A percentile compares a stretch with the other conserved stretches of the same genome.
phyloP scores from a whole-genome alignment of 2,888 invertebrate genomes.

The Neuroscelio doddi region DNA sequence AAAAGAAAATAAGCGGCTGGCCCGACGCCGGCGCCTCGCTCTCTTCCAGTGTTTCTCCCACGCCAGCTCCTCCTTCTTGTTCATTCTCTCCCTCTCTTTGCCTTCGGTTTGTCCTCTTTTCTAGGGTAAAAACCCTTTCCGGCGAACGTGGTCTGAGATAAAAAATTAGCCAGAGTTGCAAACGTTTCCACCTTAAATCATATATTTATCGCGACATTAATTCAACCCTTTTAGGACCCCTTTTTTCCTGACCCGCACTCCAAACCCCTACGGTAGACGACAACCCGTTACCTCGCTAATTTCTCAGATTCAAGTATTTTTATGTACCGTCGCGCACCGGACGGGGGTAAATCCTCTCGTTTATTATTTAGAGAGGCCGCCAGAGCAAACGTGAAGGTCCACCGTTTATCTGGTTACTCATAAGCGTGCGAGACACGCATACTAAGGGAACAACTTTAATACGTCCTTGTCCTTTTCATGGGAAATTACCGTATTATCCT shows the following conservation, averaged over 20 bases:
- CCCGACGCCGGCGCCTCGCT: slow-evolving; percentile 32
- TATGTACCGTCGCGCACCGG: slow-evolving; percentile 63
- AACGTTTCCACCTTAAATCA: slow-evolving; percentile 72
- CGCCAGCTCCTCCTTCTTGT: slow-evolving; percentile 17
- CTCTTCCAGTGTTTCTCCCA: slow-evolving; percentile 17
- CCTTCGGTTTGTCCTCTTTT: slow-evolving; percentile 53
- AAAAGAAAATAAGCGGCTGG: slow-evolving; percentile 58
- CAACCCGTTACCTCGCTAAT: slow-evolving; percentile 69
- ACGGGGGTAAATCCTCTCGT: slow-evolving; percentile 70
- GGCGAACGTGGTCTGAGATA: slow-evolving; percentile 66
- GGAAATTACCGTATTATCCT: slow-evolving; percentile 54
- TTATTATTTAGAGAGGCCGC: slow-evolving; percentile 69
- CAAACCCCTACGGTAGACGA: slow-evolving; percentile 45
- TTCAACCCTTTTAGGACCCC: slow-evolving; percentile 72
- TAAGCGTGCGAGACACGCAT: slow-evolving; percentile 7
- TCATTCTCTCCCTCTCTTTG: slow-evolving; percentile 14
- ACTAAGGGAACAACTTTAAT: slow-evolving; percentile 36
- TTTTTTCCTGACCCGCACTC: slow-evolving; percentile 60
- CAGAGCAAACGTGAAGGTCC: slow-evolving; percentile 23
- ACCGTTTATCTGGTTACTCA: slow-evolving; percentile 29
- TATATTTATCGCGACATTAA: slow-evolving; percentile 73
- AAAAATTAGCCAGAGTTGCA: slow-evolving; percentile 72
- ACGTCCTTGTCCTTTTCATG: slow-evolving; percentile 50
- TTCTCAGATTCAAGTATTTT: slow-evolving; percentile 73
- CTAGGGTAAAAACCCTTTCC: slow-evolving; percentile 59